A percentile compares a stretch with the other conserved stretches of the same genome.
Conservation (phyloP, 2,113 vertebrate genomes). For the Monarcha castaneiventris region DNA sequence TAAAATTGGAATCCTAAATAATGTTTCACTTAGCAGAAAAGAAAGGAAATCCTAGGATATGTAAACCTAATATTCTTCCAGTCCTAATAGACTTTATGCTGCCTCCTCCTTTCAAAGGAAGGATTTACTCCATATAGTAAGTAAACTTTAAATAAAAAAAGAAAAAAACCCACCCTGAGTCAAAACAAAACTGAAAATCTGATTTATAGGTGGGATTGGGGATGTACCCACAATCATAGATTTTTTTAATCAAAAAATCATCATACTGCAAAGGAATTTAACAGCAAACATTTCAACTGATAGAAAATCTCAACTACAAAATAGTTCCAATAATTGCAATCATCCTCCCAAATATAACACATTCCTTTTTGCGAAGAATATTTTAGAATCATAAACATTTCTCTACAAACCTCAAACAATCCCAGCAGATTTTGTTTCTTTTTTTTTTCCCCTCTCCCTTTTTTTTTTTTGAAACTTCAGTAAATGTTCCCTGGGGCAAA, state of each 20-base stretch:
- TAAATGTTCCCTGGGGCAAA: slow-evolving; percentile 62
- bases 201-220: not conserved
- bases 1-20: not conserved
- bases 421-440: not conserved
- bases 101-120: not conserved
- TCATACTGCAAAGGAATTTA: not conserved
- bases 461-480: not conserved
- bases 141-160: not conserved
- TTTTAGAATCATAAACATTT: slow-evolving; percentile 3
- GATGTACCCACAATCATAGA: not conserved
- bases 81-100: not conserved
- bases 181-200: not conserved
- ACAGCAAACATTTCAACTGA: not conserved
- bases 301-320: not conserved
- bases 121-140: not conserved
- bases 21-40: not conserved
- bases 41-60: not conserved
- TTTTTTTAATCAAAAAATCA: not conserved
- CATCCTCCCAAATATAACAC: not conserved
- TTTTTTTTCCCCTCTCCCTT: not conserved
- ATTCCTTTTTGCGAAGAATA: not conserved
- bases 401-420: slow-evolving; percentile 14
- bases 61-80: not conserved
- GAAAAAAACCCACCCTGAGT: not conserved
- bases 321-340: not conserved